phyloP scores from a whole-genome alignment of 2,888 invertebrate species.

The Amorpha juglandis region DNA sequence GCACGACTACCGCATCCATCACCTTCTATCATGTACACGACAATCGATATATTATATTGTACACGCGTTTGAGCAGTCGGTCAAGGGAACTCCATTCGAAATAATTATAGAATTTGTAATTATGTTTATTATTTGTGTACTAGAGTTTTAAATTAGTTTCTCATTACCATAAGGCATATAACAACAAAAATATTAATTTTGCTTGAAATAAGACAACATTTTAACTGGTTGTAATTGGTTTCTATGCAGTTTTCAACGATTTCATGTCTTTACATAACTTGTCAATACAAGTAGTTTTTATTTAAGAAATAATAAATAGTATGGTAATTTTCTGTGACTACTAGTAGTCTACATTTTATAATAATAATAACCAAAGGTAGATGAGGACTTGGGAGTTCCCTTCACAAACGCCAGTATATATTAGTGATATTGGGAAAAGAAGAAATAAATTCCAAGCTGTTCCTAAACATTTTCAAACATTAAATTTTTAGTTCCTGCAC shows the following conservation, averaged over 20 bases:
- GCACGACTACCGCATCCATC: slow-evolving; percentile 87
- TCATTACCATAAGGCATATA: no score
- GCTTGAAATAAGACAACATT: no score
- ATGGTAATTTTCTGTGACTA: no score
- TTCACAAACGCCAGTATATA: slow-evolving; percentile 1
- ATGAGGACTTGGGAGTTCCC: background rate
- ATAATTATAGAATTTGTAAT: no score
- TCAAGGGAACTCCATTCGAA: background rate
- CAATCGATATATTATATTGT: background rate
- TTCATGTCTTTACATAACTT: no score
- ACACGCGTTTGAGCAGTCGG: background rate
- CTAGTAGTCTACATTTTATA: no score
- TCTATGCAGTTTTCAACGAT: background rate
- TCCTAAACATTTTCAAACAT: background rate
- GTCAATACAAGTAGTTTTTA: no score
- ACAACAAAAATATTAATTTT: no score
- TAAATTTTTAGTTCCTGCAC: slow-evolving; percentile 10
- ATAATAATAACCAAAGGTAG: background rate
- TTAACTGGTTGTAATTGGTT: no score
- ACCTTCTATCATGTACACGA: slow-evolving; percentile 35
- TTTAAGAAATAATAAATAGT: no score
- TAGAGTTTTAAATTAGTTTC: no score
- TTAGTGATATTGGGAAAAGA: slow-evolving; percentile 12
- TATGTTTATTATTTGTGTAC: background rate
- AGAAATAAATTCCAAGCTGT: slow-evolving; percentile 15